Percentiles rank a stretch among this genome's conserved stretches.
Evolutionary conservation across 2,888 invertebrate genomes (phyloP).

Genomic region (Rhamnusium bicolor): DNA sequence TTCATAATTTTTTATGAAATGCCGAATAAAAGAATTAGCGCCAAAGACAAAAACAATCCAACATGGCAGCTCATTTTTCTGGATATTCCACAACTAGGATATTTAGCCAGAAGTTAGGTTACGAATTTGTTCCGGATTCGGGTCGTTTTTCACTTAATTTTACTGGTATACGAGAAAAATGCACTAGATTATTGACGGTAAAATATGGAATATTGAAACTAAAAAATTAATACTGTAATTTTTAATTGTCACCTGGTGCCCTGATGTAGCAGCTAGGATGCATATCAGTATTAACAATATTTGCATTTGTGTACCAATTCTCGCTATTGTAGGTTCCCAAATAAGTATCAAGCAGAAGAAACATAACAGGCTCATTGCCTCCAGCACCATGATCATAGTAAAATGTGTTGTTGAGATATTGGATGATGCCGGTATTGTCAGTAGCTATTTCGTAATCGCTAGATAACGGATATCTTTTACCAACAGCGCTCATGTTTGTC

Average conservation of each 20-base stretch:
- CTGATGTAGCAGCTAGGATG: constrained; percentile 46
- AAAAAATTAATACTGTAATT: too few species aligned
- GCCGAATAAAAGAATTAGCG: too few species aligned
- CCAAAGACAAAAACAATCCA: too few species aligned
- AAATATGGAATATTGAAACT: too few species aligned
- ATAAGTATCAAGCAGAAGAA: constrained; percentile 33
- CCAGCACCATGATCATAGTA: constrained; percentile 73
- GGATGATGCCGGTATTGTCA: constrained; percentile 76
- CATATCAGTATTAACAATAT: constrained; percentile 45
- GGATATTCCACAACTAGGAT: too few species aligned
- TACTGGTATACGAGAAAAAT: too few species aligned
- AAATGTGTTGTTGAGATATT: constrained; percentile 75
- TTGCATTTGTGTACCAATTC: constrained; percentile 38
- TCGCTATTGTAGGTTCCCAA: constrained; percentile 42
- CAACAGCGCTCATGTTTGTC: constrained; percentile 79
- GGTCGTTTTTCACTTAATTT: too few species aligned
- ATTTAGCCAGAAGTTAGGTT: too few species aligned
- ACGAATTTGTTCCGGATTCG: too few species aligned
- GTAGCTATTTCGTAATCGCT: constrained; percentile 79
- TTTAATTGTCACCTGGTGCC: constrained; percentile 65
- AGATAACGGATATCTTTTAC: constrained; percentile 76
- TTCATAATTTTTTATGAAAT: too few species aligned
- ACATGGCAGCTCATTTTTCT: too few species aligned
- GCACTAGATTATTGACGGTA: too few species aligned
- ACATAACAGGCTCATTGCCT: constrained; percentile 70